Base-by-base conservation (phyloP, 2,113 vertebrate species). In the Gorsachius goisagi region DNA sequence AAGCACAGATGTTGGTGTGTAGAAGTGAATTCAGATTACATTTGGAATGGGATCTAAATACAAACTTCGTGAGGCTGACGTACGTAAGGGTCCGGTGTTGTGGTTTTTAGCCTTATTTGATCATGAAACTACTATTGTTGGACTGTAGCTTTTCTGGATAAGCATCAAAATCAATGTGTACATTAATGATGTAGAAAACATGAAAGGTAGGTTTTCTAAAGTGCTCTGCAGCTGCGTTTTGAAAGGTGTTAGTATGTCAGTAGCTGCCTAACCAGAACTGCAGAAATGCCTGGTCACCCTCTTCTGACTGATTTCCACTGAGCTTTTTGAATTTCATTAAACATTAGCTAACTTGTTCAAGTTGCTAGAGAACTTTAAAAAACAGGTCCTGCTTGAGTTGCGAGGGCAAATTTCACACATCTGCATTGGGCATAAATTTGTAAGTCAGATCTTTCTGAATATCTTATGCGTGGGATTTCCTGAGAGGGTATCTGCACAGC, bases 361-460 rank as follows among this genome's bases (percentile, higher is more conserved):
- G 56, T 67, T 85, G 37, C 66, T 44, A 27, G 20, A 72, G 53
- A 44, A 30, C 60, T 67, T 88, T 26, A 49, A 56, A 74, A 85
- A 33, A 15, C 19, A 64, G 26, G 4, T 18, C 6, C 14, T 58
- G 58, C 37, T 79, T 50, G 50, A 74, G 49, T 4, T 80, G 45
- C 37, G 59, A 88, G 74, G 71, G 53, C 50, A 33, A 50, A 17
- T 50, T 85, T 72, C n/a, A 83, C 27, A 14, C 44, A 20, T 53
- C 58, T 62, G n/a, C 58, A 49, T 4, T 80, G 59, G 86, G 39
- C 33, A 44, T 44, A 53, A 45, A 88, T 90, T 20, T 85, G 35
- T 73, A 79, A 96, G 26, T 69, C 67, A 80, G 67, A 88, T 76
- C 49, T 82, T 88, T 45, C 62, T 78, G 41, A 74, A 84, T 37